Conservation (phyloP, 2,797 vertebrate species). For the Coccyzus lansbergi region DNA sequence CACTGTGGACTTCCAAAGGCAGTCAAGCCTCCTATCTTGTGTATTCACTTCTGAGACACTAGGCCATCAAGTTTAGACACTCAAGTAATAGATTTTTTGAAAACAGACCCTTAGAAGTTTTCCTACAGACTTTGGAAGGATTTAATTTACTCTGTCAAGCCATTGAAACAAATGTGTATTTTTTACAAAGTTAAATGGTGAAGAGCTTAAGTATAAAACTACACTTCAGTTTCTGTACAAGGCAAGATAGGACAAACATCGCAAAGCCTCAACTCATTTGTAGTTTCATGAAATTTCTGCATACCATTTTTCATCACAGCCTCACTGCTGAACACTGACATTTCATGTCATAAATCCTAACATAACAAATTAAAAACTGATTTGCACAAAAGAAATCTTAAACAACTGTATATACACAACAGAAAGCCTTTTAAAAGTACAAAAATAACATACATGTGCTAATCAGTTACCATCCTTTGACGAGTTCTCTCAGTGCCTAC, state of each 20-base stretch:
- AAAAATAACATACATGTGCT: constrained; percentile 81
- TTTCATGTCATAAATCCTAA: constrained; percentile 63
- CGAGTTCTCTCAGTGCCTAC: constrained; percentile 63
- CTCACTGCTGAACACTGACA: constrained; percentile 69
- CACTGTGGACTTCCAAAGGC: not conserved
- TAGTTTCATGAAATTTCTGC: not conserved
- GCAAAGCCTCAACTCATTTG: constrained; percentile 2
- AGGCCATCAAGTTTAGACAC: not conserved
- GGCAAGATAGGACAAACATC: constrained; percentile 7
- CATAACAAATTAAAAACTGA: constrained; percentile 67
- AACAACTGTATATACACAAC: constrained; percentile 80
- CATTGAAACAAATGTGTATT: not conserved
- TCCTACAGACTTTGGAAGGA: not conserved
- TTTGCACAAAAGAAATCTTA: constrained; percentile 75
- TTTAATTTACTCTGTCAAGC: constrained; percentile 2
- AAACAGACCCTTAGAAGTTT: not conserved
- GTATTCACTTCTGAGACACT: not conserved
- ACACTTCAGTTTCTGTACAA: constrained; percentile 56
- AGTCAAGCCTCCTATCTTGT: not conserved
- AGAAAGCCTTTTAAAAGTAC: constrained; percentile 76
- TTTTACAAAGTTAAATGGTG: constrained; percentile 45
- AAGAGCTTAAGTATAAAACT: constrained; percentile 53
- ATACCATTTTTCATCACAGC: constrained; percentile 3
- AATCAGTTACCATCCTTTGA: constrained; percentile 73
- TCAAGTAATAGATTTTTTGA: not conserved